These are phyloP conservation scores for Sphaeridia pumilis DNA, from an alignment of 2,888 invertebrate species.

Conservation along the genomic window DNA sequence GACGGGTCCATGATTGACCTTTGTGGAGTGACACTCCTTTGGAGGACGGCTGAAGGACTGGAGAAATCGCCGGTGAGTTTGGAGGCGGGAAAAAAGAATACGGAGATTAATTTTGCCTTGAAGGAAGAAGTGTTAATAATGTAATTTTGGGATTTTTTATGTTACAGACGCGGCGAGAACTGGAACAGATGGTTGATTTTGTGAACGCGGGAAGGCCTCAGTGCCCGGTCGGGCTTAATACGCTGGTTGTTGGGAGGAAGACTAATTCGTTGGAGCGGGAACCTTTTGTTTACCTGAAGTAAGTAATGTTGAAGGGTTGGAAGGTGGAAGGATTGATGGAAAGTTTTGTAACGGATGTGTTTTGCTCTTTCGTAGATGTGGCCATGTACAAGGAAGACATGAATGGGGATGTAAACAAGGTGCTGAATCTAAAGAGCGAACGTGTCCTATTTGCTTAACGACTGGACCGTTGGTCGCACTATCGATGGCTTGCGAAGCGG, in stretches of 20 bases:
- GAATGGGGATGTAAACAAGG: slow-evolving; percentile 63
- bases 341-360: neutral
- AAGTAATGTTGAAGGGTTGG: slow-evolving; percentile 4
- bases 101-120: too few species aligned
- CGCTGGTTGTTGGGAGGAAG: slow-evolving; percentile 83
- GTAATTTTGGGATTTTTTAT: too few species aligned
- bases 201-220: slow-evolving; percentile 94
- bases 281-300: slow-evolving; percentile 72
- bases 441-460: slow-evolving; percentile 86
- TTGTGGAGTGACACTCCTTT: slow-evolving; percentile 88
- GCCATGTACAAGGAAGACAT: slow-evolving; percentile 94
- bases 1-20: slow-evolving; percentile 98
- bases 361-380: slow-evolving; percentile 48
- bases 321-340: too few species aligned
- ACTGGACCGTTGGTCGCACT: slow-evolving; percentile 83
- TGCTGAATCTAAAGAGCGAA: slow-evolving; percentile 64
- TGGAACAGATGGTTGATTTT: slow-evolving; percentile 86
- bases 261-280: slow-evolving; percentile 51
- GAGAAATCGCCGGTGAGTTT: slow-evolving; percentile 78
- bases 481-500: slow-evolving; percentile 94
- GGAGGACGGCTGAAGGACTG: slow-evolving; percentile 93
- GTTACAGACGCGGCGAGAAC: slow-evolving; percentile 70
- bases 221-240: slow-evolving; percentile 87
- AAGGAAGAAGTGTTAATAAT: too few species aligned
- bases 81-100: too few species aligned